Conservation (phyloP, 2,797 vertebrate genomes). For the Acropternis orthonyx region DNA sequence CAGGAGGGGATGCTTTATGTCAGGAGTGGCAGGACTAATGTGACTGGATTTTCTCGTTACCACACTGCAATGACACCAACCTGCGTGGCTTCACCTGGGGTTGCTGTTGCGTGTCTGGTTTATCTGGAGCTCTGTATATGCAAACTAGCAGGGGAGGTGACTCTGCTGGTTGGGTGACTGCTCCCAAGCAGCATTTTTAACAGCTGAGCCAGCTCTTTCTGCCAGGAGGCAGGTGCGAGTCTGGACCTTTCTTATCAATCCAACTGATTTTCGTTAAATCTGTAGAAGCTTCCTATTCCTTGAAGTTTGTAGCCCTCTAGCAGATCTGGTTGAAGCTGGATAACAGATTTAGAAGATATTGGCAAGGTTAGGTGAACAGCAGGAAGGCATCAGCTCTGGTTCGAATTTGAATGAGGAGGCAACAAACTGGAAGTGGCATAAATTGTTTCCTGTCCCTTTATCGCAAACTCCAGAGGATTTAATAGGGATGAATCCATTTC, state of each 20-base stretch:
- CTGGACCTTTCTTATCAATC: not conserved
- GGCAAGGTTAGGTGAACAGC: not conserved
- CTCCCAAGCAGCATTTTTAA: not conserved
- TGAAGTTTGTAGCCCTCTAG: not conserved
- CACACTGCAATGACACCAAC: not conserved
- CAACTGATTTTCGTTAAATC: not conserved
- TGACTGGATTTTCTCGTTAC: not conserved
- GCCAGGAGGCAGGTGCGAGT: not conserved
- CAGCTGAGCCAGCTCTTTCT: not conserved
- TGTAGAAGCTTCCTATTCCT: not conserved
- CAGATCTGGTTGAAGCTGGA: not conserved
- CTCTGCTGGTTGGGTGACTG: not conserved
- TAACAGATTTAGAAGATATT: not conserved
- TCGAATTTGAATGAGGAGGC: not conserved
- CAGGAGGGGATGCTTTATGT: not conserved
- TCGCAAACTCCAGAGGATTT: not conserved
- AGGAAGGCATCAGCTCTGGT: not conserved
- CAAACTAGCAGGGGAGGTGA: not conserved
- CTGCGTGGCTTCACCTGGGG: not conserved
- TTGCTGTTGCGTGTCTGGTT: not conserved
- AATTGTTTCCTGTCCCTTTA: not conserved
- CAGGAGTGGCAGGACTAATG: not conserved
- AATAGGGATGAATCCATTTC: not conserved
- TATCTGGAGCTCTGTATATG: not conserved
- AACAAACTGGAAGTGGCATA: not conserved